Conservation (phyloP, 2,113 vertebrate species). For the Monarcha castaneiventris region DNA sequence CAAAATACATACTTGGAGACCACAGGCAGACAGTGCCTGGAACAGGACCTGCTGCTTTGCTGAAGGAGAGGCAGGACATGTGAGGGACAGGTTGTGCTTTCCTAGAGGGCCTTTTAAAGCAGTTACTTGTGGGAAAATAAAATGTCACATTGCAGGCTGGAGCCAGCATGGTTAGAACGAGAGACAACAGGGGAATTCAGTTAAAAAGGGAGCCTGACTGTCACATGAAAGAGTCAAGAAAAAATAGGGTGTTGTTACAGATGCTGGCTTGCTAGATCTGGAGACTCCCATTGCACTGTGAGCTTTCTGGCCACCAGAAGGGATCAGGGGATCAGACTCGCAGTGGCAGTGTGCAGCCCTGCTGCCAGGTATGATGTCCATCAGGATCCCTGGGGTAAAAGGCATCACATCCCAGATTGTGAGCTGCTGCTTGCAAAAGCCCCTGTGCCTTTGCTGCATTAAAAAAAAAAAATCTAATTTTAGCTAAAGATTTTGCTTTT, state of each 20-base stretch:
- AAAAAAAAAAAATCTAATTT: not conserved
- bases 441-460: not conserved
- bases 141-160: not conserved
- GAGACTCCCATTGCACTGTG: not conserved
- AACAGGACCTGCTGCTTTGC: not conserved
- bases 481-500: not conserved
- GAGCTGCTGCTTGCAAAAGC: not conserved
- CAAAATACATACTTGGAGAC: not conserved
- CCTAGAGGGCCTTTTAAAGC: not conserved
- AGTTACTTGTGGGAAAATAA: not conserved
- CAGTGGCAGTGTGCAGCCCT: not conserved
- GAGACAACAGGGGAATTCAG: not conserved
- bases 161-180: not conserved
- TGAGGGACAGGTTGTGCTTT: not conserved
- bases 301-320: not conserved
- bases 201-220: not conserved
- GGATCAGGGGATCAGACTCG: rapidly evolving
- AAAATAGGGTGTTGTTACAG: not conserved
- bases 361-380: not conserved
- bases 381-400: not conserved
- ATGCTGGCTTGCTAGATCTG: not conserved
- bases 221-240: not conserved
- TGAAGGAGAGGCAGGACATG: not conserved
- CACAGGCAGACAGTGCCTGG: not conserved
- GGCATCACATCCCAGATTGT: not conserved